A percentile compares a stretch with the other conserved stretches of the same genome.
Conservation (phyloP, 1,140 invertebrate species). For the Lerema accius region DNA sequence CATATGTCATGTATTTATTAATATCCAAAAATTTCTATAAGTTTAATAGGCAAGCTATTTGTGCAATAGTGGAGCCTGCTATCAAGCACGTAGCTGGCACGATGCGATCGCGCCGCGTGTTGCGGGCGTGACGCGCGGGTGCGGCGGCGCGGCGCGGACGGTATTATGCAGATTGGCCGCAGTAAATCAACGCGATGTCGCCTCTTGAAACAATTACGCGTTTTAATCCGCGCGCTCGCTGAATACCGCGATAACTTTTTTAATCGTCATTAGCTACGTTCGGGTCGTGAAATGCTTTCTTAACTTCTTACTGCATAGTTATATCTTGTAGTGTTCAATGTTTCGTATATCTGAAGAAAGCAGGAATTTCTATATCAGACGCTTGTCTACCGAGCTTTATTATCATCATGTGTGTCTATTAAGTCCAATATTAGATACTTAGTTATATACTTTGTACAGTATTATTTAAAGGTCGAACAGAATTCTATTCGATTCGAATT, state of each 20-base stretch:
- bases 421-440: too few relatives aligned
- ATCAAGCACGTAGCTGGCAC: slow-evolving; percentile 8
- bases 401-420: too few relatives aligned
- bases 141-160: slow-evolving; percentile 5
- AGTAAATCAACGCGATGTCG: slow-evolving; percentile 44
- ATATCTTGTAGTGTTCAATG: neutral
- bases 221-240: slow-evolving; percentile 33
- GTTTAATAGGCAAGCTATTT: too few relatives aligned
- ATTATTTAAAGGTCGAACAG: too few relatives aligned
- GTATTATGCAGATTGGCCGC: slow-evolving; percentile 42
- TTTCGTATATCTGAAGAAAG: neutral
- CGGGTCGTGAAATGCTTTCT: neutral
- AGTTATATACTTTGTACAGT: too few relatives aligned
- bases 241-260: slow-evolving; percentile 23
- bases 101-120: neutral
- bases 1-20: too few relatives aligned
- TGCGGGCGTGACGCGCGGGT: too few relatives aligned
- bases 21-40: too few relatives aligned
- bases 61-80: neutral
- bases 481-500: too few relatives aligned
- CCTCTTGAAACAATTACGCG: slow-evolving; percentile 44
- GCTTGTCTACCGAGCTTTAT: too few relatives aligned
- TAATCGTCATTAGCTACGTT: slow-evolving; percentile 30
- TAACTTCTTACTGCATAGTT: slow-evolving; percentile 4
- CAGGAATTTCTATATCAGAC: too few relatives aligned